These are phyloP conservation scores for Zalophus californianus DNA, from an alignment of 2,797 vertebrate species.

Conservation along the genomic window DNA sequence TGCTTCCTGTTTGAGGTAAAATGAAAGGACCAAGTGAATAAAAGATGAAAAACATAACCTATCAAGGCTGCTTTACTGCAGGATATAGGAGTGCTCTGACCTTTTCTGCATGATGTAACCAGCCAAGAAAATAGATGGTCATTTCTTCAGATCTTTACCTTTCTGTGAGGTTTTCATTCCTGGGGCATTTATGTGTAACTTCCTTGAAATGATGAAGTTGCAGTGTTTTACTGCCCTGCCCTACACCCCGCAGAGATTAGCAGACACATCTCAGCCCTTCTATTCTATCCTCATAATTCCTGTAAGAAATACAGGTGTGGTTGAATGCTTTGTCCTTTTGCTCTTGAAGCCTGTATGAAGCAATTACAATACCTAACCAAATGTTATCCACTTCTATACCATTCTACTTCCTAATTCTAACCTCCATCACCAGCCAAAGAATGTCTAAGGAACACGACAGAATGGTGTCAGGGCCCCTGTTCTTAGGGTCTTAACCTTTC, in stretches of 20 bases:
- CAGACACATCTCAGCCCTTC: background rate
- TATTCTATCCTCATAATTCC: background rate
- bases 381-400: background rate
- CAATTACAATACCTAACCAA: background rate
- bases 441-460: background rate
- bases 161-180: background rate
- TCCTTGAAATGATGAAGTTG: background rate
- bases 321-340: background rate
- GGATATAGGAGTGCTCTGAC: background rate
- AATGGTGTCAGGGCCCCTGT: background rate
- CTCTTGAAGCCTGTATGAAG: background rate
- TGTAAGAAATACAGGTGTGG: background rate
- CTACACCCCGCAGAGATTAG: background rate
- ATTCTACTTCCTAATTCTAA: background rate
- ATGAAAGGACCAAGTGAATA: background rate
- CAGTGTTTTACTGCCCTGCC: background rate
- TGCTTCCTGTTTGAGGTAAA: background rate
- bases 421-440: background rate
- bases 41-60: background rate
- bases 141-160: background rate
- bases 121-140: background rate
- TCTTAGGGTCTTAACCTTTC: background rate
- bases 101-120: background rate
- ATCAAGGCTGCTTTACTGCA: background rate
- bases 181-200: background rate